Percentiles rank a stretch among this genome's conserved stretches.
These are phyloP conservation scores for Nudaria mundana DNA, from an alignment of 2,888 invertebrate genomes.

Conservation along the genomic window DNA sequence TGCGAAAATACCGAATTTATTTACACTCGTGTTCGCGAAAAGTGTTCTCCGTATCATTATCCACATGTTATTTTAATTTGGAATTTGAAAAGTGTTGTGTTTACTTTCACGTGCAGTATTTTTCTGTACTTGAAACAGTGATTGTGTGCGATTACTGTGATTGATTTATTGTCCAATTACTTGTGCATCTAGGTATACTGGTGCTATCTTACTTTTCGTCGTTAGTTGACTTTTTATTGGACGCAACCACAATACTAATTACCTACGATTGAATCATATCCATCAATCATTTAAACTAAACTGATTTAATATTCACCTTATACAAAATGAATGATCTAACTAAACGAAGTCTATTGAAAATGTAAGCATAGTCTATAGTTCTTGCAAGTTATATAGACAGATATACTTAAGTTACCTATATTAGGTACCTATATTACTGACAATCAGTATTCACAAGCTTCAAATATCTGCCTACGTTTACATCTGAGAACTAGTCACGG, in stretches of 20 bases:
- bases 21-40: slow-evolving; percentile 27
- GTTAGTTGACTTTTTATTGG: slow-evolving; percentile 37
- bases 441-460: slow-evolving; percentile 12
- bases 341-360: no score
- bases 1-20: slow-evolving; percentile 46
- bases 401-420: no score
- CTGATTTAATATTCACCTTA: no score
- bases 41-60: slow-evolving; percentile 31
- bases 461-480: slow-evolving; percentile 16
- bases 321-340: no score
- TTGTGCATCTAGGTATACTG: slow-evolving; percentile 28
- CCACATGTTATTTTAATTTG: slow-evolving; percentile 33
- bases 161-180: slow-evolving; percentile 37
- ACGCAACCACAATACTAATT: slow-evolving; percentile 17
- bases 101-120: slow-evolving; percentile 16
- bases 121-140: slow-evolving; percentile 33
- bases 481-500: slow-evolving; percentile 17
- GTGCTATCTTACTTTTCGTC: slow-evolving; percentile 40
- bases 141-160: slow-evolving; percentile 38
- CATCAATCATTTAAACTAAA: no score
- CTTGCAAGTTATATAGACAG: slow-evolving; percentile 24
- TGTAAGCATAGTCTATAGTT: slow-evolving; percentile 10
- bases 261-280: no score
- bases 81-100: slow-evolving; percentile 11
- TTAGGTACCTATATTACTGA: no score